These are phyloP conservation scores for Leptinotarsa defecta DNA, from an alignment of 1,140 invertebrate genomes.

Conservation along the genomic window DNA sequence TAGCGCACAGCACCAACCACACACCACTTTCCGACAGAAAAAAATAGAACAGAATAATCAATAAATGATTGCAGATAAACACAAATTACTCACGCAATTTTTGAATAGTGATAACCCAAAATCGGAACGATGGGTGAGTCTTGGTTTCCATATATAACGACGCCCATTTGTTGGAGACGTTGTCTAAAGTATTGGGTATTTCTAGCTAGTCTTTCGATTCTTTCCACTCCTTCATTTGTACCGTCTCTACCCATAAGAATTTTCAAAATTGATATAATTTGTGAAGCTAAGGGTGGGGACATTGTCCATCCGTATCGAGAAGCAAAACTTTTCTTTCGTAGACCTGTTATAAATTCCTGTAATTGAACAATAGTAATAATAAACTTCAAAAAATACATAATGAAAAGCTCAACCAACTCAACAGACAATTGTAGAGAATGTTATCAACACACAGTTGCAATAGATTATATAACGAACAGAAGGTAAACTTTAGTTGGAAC, in stretches of 20 bases:
- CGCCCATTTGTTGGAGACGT: conserved; percentile 86
- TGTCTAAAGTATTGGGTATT: conserved; percentile 89
- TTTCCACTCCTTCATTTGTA: conserved; percentile 71
- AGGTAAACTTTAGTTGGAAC: too few relatives aligned
- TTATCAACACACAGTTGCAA: too few relatives aligned
- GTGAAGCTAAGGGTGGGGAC: conserved; percentile 89
- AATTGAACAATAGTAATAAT: neutral
- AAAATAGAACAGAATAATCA: too few relatives aligned
- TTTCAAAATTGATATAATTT: conserved; percentile 87
- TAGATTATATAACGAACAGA: too few relatives aligned
- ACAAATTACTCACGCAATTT: conserved; percentile 75
- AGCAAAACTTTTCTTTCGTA: conserved; percentile 84
- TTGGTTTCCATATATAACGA: conserved; percentile 94
- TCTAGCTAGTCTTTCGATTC: conserved; percentile 76
- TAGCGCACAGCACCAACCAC: too few relatives aligned
- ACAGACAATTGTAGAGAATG: too few relatives aligned
- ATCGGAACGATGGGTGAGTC: conserved; percentile 97
- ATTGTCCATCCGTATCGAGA: conserved; percentile 86
- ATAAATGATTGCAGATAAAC: neutral
- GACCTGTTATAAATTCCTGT: conserved; percentile 72
- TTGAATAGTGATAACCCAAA: conserved; percentile 91
- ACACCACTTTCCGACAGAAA: too few relatives aligned
- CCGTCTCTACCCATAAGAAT: conserved; percentile 89
- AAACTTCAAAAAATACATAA: too few relatives aligned
- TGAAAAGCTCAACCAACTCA: too few relatives aligned